Evolutionary conservation across 2,113 vertebrate species (phyloP), one percentile per base, ranked within the genome.

Genomic region (Oostethus manadensis): DNA sequence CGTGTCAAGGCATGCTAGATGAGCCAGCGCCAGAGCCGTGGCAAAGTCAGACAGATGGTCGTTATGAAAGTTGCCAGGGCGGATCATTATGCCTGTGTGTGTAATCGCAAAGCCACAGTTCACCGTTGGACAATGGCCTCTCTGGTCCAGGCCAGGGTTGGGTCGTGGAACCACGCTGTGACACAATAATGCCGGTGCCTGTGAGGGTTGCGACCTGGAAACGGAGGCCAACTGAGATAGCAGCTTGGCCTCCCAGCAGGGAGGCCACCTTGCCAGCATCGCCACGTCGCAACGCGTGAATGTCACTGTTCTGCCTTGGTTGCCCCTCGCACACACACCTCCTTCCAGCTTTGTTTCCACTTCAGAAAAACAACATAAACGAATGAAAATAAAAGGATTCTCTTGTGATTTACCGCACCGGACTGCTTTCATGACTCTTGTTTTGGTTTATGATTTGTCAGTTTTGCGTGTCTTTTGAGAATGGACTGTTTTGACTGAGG

Each of bases 191-290:
- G 80, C 82, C 66, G 70, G 80, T 82, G 87, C 87, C 81, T 76
- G 86, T 84, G 84, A 88, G 87, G 87, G 88, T 88, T 89, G 87
- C 80, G 88, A 90, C 89, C 90, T 89, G 87, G 87, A 90, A 89
- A 86, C 79, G 63, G 64, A 67, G 77, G 70, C 80, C 72, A 76
- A 81, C 85, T 75, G 87, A 50, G 85, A 86, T 85, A 89, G 89
- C 89, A 90, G 90, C 89, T 90, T 89, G 87, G 88, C 70, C 68
- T 77, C 86, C 71, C 86, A 64, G 84, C 68, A 62, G 89, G 89
- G 81, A 81, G 76, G 78, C 76, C 73, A 81, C 83, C 66, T 74
- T 73, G 82, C 86, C 81, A 74, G 77, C 71, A 81, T 83, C 75
- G 70, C 80, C 76, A 77, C 60, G 84, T 85, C 84, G 64, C 58